These are phyloP conservation scores for Telenomus remus DNA, from an alignment of 1,140 invertebrate species.

Conservation along the genomic window DNA sequence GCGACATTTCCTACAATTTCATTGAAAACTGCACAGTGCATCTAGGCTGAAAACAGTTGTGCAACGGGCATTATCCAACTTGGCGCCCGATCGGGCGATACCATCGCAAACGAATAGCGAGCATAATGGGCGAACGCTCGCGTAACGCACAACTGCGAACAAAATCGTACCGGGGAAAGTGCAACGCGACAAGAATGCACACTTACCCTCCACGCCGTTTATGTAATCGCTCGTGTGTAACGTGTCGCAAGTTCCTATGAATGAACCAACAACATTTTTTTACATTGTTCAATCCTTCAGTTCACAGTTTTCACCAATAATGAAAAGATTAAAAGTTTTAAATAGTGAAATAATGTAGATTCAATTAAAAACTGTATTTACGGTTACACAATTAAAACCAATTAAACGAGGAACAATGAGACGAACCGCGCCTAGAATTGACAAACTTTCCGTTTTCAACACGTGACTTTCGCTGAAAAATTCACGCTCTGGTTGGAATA, in stretches of 20 bases:
- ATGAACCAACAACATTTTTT: constrained; percentile 61
- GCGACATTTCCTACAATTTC: no score
- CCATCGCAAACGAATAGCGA: constrained; percentile 6
- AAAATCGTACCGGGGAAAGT: constrained; percentile 61
- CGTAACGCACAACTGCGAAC: constrained; percentile 15
- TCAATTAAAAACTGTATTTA: no score
- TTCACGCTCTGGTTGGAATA: constrained; percentile 59
- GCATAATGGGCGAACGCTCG: background rate
- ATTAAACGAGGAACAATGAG: constrained; percentile 35
- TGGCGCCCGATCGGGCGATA: constrained; percentile 6
- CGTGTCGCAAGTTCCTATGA: constrained; percentile 64
- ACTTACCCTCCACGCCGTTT: constrained; percentile 58
- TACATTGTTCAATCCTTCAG: no score
- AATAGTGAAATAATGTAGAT: no score
- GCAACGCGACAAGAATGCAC: constrained; percentile 55
- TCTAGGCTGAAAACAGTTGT: background rate
- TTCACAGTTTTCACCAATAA: no score
- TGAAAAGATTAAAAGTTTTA: no score
- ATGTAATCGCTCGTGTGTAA: constrained; percentile 66
- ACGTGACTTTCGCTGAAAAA: constrained; percentile 56
- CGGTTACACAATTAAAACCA: background rate
- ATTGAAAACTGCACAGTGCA: no score
- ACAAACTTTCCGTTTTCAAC: constrained; percentile 57
- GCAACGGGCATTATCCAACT: constrained; percentile 14
- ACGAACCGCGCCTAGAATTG: constrained; percentile 47